Base-by-base conservation (phyloP, 37 sponge, comb jelly and placozoan species). In the Agelas oroides region DNA sequence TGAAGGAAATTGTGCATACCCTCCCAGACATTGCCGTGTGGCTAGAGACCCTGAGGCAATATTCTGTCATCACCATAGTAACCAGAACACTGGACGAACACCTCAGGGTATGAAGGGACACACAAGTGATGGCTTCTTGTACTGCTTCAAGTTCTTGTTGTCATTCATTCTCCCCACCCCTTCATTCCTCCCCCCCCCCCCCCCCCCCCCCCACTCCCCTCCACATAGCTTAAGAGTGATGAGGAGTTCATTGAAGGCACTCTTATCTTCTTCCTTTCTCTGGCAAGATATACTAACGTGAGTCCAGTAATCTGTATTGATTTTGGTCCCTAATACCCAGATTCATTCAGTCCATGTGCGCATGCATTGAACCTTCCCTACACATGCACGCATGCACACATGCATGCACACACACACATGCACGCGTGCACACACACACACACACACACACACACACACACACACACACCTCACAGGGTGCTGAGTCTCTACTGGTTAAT, bases 401-500 rank as follows among this genome's bases (percentile, higher is more conserved):
- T 8, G 8, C 46, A 46, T 8, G 8, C 46, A 12, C 46, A 46
- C 46, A 46, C 46, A 46, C 46, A 46, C 46, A 46, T 8, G 8
- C 46, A 46, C 46, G 8, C 46, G n/a, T n/a, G n/a, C n/a, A 46
- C 46, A 46, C 46, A 46, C 46, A 46, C 46, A 46, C 46, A 46
- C 46, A 46, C 46, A 46, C 46, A 46, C 46, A 46, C 46, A 12
- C 46, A 46, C 46, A 46, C 46, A 46, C 46, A 46, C 46, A 46
- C 46, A 46, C 46, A 46, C 46, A 46, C 46, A 46, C 46, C 46
- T 3, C 46, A 24, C 27, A 68, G 62, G 83, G 60, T 41, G 78
- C 84, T 54, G 92, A 82, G 38, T n/a, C 59, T 19, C 71, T 87
- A 37, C 56, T 91, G 32, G 75, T 86, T 35, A 91, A 82, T 55